Percentiles rank a stretch among this genome's conserved stretches.
Conservation (phyloP, 2,888 invertebrate genomes). For the Polydrusus tereticollis region DNA sequence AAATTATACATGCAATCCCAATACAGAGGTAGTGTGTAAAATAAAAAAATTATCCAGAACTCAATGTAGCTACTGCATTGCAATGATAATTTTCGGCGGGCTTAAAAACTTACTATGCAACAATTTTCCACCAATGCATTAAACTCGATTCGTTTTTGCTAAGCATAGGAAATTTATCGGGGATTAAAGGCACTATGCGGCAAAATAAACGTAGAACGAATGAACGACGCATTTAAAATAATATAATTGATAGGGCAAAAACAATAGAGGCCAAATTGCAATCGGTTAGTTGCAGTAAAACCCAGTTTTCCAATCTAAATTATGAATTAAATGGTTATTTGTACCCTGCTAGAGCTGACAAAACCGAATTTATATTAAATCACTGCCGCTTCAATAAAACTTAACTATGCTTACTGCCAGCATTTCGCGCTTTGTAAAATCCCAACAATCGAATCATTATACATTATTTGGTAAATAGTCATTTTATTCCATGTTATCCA, state of each 20-base stretch:
- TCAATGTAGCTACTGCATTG: neutral
- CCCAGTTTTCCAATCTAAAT: conserved; percentile 56
- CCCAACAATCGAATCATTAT: conserved; percentile 28
- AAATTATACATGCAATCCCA: no score
- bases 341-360: conserved; percentile 53
- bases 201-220: conserved; percentile 16
- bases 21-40: no score
- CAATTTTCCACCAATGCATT: conserved; percentile 9
- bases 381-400: conserved; percentile 49
- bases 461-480: conserved; percentile 6
- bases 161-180: conserved; percentile 20
- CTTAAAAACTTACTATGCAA: conserved; percentile 9
- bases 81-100: neutral
- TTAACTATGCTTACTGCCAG: conserved; percentile 39
- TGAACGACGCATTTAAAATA: conserved; percentile 52
- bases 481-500: conserved; percentile 13
- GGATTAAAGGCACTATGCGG: conserved; percentile 16
- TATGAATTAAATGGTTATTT: conserved; percentile 59
- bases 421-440: conserved; percentile 34
- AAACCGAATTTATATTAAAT: conserved; percentile 55
- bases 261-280: conserved; percentile 57
- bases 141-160: conserved; percentile 14
- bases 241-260: conserved; percentile 57
- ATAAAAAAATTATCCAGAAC: neutral
- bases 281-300: conserved; percentile 55